phyloP scores from a whole-genome alignment of 2,113 vertebrate species.

The Dromas ardeola region DNA sequence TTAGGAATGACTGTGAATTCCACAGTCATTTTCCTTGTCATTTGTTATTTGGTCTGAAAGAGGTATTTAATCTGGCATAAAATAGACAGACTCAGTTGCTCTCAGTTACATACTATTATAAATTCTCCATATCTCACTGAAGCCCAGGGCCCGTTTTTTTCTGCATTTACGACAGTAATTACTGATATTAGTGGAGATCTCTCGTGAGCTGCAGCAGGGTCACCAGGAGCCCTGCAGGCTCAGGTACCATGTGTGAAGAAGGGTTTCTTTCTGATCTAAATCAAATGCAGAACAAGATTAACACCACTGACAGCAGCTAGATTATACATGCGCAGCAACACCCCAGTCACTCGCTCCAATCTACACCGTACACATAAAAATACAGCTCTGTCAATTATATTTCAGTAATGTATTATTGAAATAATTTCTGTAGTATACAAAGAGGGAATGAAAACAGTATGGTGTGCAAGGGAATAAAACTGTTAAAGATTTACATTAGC shows the following conservation, averaged over 20 bases:
- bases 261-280: background rate
- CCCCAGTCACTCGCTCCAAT: background rate
- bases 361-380: background rate
- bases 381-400: background rate
- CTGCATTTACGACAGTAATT: background rate
- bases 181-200: background rate
- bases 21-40: background rate
- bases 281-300: background rate
- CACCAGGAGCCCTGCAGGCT: background rate
- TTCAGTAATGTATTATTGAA: constrained; percentile 1
- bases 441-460: background rate
- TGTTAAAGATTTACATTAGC: background rate
- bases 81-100: background rate
- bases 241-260: background rate
- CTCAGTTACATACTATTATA: background rate
- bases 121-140: background rate
- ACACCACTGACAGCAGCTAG: background rate
- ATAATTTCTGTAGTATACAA: background rate
- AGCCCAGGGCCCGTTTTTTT: background rate
- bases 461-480: background rate
- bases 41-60: background rate
- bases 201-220: background rate
- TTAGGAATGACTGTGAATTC: background rate
- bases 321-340: background rate
- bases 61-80: background rate